phyloP scores from a whole-genome alignment of 2,888 invertebrate species.

The Eupithecia vulgata region DNA sequence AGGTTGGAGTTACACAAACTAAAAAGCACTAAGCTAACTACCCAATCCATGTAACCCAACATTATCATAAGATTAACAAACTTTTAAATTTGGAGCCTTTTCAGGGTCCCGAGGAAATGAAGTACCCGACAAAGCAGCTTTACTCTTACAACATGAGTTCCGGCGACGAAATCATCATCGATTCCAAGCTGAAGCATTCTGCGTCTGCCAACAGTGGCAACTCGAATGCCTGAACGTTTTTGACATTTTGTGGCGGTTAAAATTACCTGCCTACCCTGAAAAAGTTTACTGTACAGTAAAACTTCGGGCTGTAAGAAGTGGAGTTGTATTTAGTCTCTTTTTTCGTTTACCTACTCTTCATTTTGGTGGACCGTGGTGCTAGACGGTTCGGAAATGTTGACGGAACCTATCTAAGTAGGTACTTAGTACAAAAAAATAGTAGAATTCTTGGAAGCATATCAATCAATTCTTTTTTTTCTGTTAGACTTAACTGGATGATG shows the following conservation, averaged over 20 bases:
- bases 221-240: slow-evolving; percentile 18
- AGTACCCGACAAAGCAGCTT: slow-evolving; percentile 93
- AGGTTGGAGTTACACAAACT: background rate
- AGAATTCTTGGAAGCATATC: background rate
- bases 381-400: background rate
- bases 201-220: slow-evolving; percentile 64
- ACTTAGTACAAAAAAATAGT: background rate
- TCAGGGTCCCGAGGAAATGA: slow-evolving; percentile 94
- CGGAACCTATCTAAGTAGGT: background rate
- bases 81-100: slow-evolving; percentile 50
- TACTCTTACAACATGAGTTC: slow-evolving; percentile 95
- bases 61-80: slow-evolving; percentile 37
- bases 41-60: background rate
- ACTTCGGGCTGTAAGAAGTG: background rate
- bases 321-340: background rate
- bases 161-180: slow-evolving; percentile 95
- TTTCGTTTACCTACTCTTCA: background rate
- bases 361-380: background rate
- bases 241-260: slow-evolving; percentile 2
- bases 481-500: background rate
- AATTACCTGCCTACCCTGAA: background rate
- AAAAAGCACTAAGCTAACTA: background rate
- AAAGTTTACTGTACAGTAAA: slow-evolving; percentile 6
- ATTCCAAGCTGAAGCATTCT: slow-evolving; percentile 88
- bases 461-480: background rate